phyloP scores from a whole-genome alignment of 2,888 invertebrate genomes.

The Caenorhabditis panamensis region DNA sequence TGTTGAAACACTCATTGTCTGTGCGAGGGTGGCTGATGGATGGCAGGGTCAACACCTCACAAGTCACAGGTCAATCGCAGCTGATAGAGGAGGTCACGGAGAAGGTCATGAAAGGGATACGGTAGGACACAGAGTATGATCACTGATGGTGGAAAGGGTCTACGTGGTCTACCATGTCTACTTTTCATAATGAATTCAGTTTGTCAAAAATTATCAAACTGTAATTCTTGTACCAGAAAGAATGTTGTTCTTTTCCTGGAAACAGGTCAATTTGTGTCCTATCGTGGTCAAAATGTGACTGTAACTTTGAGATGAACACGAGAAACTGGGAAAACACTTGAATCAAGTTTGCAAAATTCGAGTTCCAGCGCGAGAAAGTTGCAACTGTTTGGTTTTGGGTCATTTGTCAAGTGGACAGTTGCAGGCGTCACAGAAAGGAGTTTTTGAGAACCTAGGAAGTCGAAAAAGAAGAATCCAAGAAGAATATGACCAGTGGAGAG shows the following conservation, averaged over 20 bases:
- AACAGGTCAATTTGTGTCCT: neutral
- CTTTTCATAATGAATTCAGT: no score
- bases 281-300: neutral
- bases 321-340: conserved; percentile 3
- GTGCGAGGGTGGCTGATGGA: conserved; percentile 33
- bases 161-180: no score
- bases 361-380: neutral
- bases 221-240: neutral
- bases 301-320: no score
- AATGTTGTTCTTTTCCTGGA: neutral
- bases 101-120: neutral
- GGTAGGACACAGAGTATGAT: neutral
- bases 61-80: conserved; percentile 3
- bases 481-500: conserved; percentile 11
- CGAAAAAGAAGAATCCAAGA: neutral
- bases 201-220: no score
- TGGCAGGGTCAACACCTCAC: conserved; percentile 39
- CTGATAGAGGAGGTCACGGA: neutral
- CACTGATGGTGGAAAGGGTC: no score
- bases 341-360: neutral
- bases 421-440: no score
- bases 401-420: no score
- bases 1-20: conserved; percentile 58
- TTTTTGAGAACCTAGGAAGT: no score
- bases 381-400: neutral